phyloP scores from a whole-genome alignment of 2,113 vertebrate genomes.

The Philantomba maxwellii region DNA sequence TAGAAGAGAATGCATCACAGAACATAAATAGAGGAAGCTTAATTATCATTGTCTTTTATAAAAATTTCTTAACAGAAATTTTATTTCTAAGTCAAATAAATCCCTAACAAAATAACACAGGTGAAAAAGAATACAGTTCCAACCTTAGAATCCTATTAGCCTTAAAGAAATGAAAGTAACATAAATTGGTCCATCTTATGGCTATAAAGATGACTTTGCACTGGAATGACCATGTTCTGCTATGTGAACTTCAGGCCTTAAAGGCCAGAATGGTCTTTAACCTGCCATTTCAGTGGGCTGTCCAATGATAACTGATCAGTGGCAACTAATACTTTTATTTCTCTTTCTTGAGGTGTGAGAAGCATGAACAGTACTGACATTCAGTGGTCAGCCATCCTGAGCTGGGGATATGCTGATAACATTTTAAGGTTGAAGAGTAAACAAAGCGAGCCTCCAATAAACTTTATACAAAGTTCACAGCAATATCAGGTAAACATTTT shows the following conservation, averaged over 20 bases:
- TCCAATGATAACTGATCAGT: neutral
- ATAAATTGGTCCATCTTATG: neutral
- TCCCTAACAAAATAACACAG: neutral
- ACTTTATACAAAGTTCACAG: constrained; percentile 95
- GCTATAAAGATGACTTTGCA: neutral
- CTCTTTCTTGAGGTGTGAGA: constrained; percentile 85
- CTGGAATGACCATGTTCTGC: neutral
- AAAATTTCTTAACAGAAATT: neutral
- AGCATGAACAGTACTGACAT: constrained; percentile 99
- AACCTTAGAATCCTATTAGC: neutral
- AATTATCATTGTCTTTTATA: neutral
- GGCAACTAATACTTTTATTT: neutral
- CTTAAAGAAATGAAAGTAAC: neutral
- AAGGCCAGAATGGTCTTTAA: neutral
- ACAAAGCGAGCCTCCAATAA: constrained; percentile 95
- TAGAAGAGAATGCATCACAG: neutral
- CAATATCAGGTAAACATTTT: constrained; percentile 87
- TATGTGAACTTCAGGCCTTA: neutral
- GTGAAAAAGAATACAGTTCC: neutral
- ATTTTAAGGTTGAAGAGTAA: constrained; percentile 96
- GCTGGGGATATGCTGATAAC: constrained; percentile 97
- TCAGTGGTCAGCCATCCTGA: constrained; percentile 98
- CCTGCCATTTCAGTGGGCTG: neutral
- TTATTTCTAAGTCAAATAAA: neutral
- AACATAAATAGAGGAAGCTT: neutral